Evolutionary conservation across 2,888 invertebrate genomes (phyloP).

Genomic region (Watsonalla cultraria): DNA sequence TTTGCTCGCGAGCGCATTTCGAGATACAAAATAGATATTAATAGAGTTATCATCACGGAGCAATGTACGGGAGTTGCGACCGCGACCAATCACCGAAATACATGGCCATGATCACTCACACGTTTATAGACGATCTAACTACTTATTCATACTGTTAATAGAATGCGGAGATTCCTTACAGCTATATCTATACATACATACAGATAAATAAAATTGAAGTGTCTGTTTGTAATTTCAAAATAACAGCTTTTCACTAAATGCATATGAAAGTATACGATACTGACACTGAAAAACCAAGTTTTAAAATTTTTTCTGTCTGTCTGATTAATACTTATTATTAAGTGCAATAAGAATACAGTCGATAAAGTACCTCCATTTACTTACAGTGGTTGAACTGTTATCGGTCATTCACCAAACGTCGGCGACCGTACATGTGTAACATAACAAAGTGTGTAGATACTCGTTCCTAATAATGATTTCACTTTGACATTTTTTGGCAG

Average conservation of each 20-base stretch:
- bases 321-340: too few relatives aligned
- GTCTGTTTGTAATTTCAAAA: too few relatives aligned
- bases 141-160: not conserved
- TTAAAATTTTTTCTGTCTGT: too few relatives aligned
- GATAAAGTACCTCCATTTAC: not conserved
- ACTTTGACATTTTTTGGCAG: slow-evolving; percentile 55
- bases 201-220: too few relatives aligned
- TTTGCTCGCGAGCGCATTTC: slow-evolving; percentile 45
- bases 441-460: slow-evolving; percentile 24
- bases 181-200: too few relatives aligned
- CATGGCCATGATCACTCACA: slow-evolving; percentile 16
- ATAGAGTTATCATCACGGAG: slow-evolving; percentile 68
- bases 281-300: too few relatives aligned
- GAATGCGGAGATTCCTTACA: too few relatives aligned
- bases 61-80: slow-evolving; percentile 48
- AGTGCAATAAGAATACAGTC: not conserved
- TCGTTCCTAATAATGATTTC: slow-evolving; percentile 37
- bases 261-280: too few relatives aligned
- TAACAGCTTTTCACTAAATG: too few relatives aligned
- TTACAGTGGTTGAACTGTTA: slow-evolving; percentile 33
- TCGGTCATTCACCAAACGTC: slow-evolving; percentile 53
- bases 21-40: slow-evolving; percentile 58
- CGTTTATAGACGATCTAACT: slow-evolving; percentile 10
- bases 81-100: slow-evolving; percentile 25
- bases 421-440: slow-evolving; percentile 32